Base-by-base conservation (phyloP, 1,140 invertebrate species). In the Eciton burchellii region DNA sequence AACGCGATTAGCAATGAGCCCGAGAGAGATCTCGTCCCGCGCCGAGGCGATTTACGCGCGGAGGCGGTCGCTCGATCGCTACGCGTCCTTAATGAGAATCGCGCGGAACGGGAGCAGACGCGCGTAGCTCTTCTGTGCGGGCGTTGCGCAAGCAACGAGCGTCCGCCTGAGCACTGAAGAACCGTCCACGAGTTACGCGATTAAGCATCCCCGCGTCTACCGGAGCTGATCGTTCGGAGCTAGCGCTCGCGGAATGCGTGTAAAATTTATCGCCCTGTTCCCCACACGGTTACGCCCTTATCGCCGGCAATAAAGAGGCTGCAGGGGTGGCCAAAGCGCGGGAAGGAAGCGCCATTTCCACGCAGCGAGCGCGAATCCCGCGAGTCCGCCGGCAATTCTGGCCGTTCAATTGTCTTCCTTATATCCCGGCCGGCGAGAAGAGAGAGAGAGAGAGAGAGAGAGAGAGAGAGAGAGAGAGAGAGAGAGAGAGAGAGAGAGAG, bases 351-450 rank as follows among this genome's bases (percentile, higher is more conserved):
- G 57, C 76, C 56, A 56, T 82, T 73, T 77, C 49, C 45, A 49
- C 47, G 57, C 68, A 11, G 47, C 19, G 47, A 82, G 21, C 47
- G 71, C 35, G 57, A 59, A 60, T 47, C 19, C 41, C 43, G 57
- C 29, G 43, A 52, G 14, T 16, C 35, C 24, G 21, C 41, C 43
- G 57, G 56, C 59, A 82, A 82, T 82, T 63, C 71, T 71, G 59
- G 29, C 26, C 81, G 35, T 74, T 82, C 59, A 62, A 66, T 63
- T 74, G 70, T 82, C 81, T 73, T 73, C 70, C 70, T 82, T 74
- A 74, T 74, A 45, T 41, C 71, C 35, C 26, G 29, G 63, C 19
- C 63, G 0, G 24, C 45, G 12, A 49, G 29, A 19, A n/a, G 26
- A 49, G 41, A 19, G 41, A 57, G 11, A 54, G 35, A 35, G 14